A percentile compares a stretch with the other conserved stretches of the same genome.
phyloP scores from a whole-genome alignment of 1,140 invertebrate species.

The Temnothorax curvispinosus region DNA sequence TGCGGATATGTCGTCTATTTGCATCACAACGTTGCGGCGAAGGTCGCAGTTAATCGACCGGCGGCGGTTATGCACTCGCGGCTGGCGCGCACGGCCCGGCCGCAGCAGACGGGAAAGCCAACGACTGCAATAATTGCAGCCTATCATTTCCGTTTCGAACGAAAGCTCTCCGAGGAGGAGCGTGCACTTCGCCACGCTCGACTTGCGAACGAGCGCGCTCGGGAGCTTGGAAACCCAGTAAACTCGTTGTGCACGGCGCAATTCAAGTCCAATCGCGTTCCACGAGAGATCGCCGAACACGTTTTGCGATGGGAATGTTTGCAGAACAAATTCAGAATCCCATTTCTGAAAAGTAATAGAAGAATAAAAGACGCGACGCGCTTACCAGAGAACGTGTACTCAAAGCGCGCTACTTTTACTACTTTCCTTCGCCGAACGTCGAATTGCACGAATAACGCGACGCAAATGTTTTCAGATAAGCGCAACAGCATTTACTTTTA shows the following conservation, averaged over 20 bases:
- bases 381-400: not conserved
- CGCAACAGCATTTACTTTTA: not conserved
- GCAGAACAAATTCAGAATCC: not conserved
- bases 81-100: slow-evolving; percentile 45
- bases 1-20: slow-evolving; percentile 50
- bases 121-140: slow-evolving; percentile 69
- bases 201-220: slow-evolving; percentile 15
- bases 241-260: slow-evolving; percentile 29
- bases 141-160: slow-evolving; percentile 72
- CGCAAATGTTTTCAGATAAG: not conserved
- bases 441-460: not conserved
- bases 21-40: slow-evolving; percentile 61
- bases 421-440: not conserved
- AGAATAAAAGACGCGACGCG: not conserved
- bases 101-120: slow-evolving; percentile 66
- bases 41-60: slow-evolving; percentile 76
- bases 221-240: slow-evolving; percentile 51
- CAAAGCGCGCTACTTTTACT: not conserved
- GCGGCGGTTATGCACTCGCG: slow-evolving; percentile 63
- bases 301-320: not conserved
- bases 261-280: not conserved
- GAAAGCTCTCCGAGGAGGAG: slow-evolving; percentile 37
- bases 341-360: slow-evolving; percentile 6
- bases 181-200: slow-evolving; percentile 45
- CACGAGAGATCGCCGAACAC: not conserved